Conservation (phyloP, 2,113 vertebrate genomes). For the Setophaga petechia region DNA sequence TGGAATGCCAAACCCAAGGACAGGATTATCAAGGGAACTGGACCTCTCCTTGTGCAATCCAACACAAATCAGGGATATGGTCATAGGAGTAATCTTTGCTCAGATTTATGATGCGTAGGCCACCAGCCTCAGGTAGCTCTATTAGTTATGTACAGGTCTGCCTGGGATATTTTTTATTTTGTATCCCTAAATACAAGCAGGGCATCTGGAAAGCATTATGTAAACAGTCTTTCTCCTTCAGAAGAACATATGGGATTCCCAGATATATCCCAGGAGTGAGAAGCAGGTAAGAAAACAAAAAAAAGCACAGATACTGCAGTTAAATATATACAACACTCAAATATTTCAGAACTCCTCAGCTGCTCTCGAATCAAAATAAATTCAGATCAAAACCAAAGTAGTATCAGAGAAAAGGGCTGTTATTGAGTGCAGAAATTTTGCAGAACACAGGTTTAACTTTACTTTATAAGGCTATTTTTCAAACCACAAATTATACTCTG, state of each 20-base stretch:
- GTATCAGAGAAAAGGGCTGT: not conserved
- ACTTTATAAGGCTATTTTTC: not conserved
- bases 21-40: rapidly evolving
- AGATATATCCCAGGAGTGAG: not conserved
- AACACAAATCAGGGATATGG: not conserved
- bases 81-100: not conserved
- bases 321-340: not conserved
- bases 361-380: not conserved
- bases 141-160: not conserved
- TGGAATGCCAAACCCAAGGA: not conserved
- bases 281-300: not conserved
- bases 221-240: not conserved
- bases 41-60: not conserved
- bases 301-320: not conserved
- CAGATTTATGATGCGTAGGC: not conserved
- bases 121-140: not conserved
- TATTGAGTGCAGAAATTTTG: not conserved
- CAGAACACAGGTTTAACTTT: not conserved
- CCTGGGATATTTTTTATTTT: not conserved
- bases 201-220: not conserved
- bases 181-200: not conserved
- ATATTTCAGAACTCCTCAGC: not conserved
- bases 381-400: not conserved
- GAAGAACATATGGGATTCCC: rapidly evolving
- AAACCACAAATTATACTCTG: not conserved